phyloP scores from a whole-genome alignment of 2,797 vertebrate genomes.

The Hydrolagus colliei region DNA sequence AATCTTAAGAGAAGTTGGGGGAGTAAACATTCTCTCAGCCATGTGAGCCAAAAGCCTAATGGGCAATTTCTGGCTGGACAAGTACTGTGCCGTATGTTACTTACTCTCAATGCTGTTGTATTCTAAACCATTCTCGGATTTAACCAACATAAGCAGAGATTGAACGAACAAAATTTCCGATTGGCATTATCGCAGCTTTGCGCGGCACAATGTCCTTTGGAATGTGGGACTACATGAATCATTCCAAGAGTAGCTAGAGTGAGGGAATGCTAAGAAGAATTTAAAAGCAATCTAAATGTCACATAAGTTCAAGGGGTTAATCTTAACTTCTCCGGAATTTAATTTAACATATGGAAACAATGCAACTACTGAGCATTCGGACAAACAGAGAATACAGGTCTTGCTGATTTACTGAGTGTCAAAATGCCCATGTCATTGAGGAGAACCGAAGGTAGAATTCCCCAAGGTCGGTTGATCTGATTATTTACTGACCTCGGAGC shows the following conservation, averaged over 20 bases:
- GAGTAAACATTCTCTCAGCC: too few relatives aligned
- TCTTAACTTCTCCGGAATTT: slow-evolving; percentile 23
- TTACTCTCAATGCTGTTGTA: neutral
- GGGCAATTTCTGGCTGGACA: too few relatives aligned
- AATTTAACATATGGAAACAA: slow-evolving; percentile 31
- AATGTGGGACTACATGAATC: slow-evolving; percentile 10
- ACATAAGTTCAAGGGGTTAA: slow-evolving; percentile 26
- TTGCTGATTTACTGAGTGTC: slow-evolving; percentile 24
- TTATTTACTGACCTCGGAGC: neutral
- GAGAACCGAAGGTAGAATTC: neutral
- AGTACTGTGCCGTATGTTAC: neutral
- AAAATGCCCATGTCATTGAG: slow-evolving; percentile 1
- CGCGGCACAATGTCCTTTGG: neutral
- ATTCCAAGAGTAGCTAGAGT: neutral
- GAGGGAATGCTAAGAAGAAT: slow-evolving; percentile 6
- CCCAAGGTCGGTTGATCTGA: slow-evolving; percentile 7
- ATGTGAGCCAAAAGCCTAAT: too few relatives aligned
- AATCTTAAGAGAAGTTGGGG: too few relatives aligned
- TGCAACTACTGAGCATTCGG: neutral
- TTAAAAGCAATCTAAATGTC: slow-evolving; percentile 18
- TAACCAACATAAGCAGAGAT: neutral
- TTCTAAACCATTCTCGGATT: neutral
- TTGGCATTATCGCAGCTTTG: neutral
- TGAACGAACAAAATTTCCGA: slow-evolving; percentile 7
- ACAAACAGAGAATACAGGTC: neutral